Conservation (phyloP, 2,888 invertebrate genomes). For the Drosophila peninsularis region DNA sequence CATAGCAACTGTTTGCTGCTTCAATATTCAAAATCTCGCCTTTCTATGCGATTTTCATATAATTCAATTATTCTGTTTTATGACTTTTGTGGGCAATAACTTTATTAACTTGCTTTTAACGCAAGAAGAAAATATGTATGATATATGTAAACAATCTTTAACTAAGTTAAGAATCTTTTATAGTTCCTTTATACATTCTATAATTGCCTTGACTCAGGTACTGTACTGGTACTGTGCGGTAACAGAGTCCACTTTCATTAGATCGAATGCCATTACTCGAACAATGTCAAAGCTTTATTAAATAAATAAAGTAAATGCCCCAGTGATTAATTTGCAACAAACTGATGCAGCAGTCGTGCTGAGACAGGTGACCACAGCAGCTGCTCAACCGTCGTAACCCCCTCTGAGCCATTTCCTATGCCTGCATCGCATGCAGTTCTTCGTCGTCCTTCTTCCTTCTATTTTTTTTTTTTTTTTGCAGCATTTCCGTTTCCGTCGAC, state of each 20-base stretch:
- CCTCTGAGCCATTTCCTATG: conserved; percentile 3
- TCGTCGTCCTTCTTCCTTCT: conserved; percentile 2
- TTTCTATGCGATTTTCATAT: neutral
- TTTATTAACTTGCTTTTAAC: neutral
- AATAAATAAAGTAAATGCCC: conserved; percentile 62
- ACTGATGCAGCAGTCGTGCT: conserved; percentile 31
- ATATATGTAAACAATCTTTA: neutral
- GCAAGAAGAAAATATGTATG: neutral
- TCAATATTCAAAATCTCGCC: neutral
- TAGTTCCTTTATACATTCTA: neutral
- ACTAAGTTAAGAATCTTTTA: neutral
- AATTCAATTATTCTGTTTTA: neutral
- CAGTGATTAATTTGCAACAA: conserved; percentile 58
- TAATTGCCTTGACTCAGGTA: neutral
- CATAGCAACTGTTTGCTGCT: no score
- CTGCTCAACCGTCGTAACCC: neutral
- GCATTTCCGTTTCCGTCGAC: conserved; percentile 54
- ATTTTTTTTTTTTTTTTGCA: conserved; percentile 12
- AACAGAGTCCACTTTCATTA: conserved; percentile 21
- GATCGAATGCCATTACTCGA: conserved; percentile 28
- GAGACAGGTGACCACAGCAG: conserved; percentile 36
- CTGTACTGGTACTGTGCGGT: neutral
- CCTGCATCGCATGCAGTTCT: conserved; percentile 38
- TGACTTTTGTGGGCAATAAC: neutral
- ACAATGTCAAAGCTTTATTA: conserved; percentile 39